A percentile compares a stretch with the other conserved stretches of the same genome.
Conservation (phyloP, 2,888 invertebrate species). For the Conomelus anceps region DNA sequence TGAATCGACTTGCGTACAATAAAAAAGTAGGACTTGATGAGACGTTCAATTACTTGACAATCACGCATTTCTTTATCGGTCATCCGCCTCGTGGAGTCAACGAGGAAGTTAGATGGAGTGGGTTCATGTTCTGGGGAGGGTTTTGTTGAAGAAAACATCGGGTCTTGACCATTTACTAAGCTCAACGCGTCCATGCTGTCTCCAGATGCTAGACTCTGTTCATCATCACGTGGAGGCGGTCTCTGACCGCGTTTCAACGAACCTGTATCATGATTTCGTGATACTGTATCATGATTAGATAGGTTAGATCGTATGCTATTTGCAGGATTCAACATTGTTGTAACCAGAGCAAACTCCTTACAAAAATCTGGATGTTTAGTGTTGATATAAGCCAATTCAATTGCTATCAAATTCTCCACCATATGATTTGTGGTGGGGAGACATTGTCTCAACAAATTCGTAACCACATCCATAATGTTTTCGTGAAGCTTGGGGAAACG, state of each 20-base stretch:
- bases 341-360: conserved; percentile 39
- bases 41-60: conserved; percentile 63
- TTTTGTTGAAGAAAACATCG: conserved; percentile 38
- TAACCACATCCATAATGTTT: conserved; percentile 55
- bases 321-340: conserved; percentile 3
- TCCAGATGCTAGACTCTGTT: background rate
- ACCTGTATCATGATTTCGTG: conserved; percentile 4
- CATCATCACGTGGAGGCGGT: background rate
- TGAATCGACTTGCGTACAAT: conserved; percentile 98
- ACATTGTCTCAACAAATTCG: conserved; percentile 48
- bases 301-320: conserved; percentile 34
- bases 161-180: background rate
- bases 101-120: conserved; percentile 39
- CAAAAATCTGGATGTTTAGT: conserved; percentile 60
- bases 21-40: conserved; percentile 97
- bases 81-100: conserved; percentile 24
- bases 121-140: conserved; percentile 44
- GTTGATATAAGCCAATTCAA: conserved; percentile 59
- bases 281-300: background rate
- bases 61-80: background rate
- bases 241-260: background rate
- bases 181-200: too few relatives aligned
- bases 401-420: conserved; percentile 55
- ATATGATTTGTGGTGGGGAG: conserved; percentile 55
- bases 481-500: conserved; percentile 57